Evolutionary conservation across 2,797 vertebrate genomes (phyloP), one percentile per base, ranked within the genome.

Genomic region (Mormyrus proboscirostris): DNA sequence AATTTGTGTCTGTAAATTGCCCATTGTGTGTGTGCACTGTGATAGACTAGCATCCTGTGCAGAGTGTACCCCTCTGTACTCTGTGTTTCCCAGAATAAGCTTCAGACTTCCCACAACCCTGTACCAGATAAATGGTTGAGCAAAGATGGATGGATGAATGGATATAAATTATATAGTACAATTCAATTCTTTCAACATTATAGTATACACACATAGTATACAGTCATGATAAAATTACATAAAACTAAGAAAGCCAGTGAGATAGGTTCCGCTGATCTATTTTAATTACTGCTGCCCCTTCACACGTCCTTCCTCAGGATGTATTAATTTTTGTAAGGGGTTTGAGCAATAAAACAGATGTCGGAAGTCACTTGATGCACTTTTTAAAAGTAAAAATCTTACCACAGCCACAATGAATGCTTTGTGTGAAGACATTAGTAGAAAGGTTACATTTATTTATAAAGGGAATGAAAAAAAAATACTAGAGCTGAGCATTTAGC

Each of bases 241-340:
- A 1, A n/a, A n/a, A 82, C 16, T 14, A 79, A 22, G 87, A 88
- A 88, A 88, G n/a, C 33, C 59, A 65, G 59, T 25, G 9, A 85
- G 25, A 29, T 25, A 10, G 5, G 22, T 85, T 50, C 25, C 83
- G 14, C 44, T 88, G 25, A 33, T 29, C 87, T 51, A 29, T 53
- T 73, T 88, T 50, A 69, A 76, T 50, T 89, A 57, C 50, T 57
- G 49, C 1, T 41, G 22, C 25, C n/a, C 88, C 59, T 89, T 22
- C 55, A 89, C 59, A 14, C 22, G 62, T 62, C 16, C 57, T 62
- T 89, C 55, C 57, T 55, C 57, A 86, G 53, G 79, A 84, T 50
- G 29, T 86, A 55, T 89, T 73, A 10, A 86, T 69, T 89, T 33
- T 89, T 89, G 38, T 83, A 85, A n/a, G 25, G 41, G 10, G 16